phyloP scores from a whole-genome alignment of 2,113 vertebrate genomes.

The Anoura caudifer region DNA sequence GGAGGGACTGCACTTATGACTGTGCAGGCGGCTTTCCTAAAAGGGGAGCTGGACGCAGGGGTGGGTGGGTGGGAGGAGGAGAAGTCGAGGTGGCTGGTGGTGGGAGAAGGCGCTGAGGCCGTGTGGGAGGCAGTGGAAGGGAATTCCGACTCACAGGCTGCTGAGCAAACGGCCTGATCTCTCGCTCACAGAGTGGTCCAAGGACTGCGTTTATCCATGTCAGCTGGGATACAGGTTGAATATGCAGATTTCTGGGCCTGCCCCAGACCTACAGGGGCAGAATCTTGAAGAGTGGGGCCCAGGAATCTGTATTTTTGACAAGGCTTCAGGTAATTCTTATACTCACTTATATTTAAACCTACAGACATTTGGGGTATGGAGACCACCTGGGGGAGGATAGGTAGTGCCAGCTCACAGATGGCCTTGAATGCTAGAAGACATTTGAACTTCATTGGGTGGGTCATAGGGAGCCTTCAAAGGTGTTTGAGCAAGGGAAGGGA shows the following conservation, averaged over 20 bases:
- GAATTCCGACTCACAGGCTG: background rate
- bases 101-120: background rate
- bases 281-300: background rate
- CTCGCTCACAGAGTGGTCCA: background rate
- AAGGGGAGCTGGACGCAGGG: fast-evolving
- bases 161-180: background rate
- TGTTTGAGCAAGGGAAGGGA: background rate
- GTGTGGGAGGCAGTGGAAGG: background rate
- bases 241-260: background rate
- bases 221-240: background rate
- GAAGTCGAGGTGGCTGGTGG: background rate
- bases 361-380: background rate
- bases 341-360: background rate
- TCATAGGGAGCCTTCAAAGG: background rate
- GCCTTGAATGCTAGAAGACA: background rate
- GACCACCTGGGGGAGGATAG: background rate
- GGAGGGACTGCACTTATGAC: fast-evolving
- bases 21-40: background rate
- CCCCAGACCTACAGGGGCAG: background rate
- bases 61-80: background rate
- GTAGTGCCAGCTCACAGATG: background rate
- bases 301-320: background rate
- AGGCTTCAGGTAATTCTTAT: background rate
- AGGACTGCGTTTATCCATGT: fast-evolving
- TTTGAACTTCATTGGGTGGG: background rate